These are phyloP conservation scores for Perca schrenkii DNA, from an alignment of 2,113 vertebrate species.

Conservation along the genomic window DNA sequence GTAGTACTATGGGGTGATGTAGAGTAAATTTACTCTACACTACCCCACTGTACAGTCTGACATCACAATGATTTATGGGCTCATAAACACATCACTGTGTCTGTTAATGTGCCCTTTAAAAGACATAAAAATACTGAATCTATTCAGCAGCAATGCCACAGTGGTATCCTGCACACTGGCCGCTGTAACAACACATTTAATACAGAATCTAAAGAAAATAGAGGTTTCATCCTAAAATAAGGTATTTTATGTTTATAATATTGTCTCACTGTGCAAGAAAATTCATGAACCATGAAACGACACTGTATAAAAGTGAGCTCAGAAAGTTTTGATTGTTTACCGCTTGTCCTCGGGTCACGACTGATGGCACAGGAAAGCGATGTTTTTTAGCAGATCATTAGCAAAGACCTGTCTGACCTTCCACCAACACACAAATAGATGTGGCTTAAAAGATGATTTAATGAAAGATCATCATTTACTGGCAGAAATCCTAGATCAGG, in stretches of 20 bases:
- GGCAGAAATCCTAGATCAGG: conserved; percentile 33
- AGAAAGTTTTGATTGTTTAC: not conserved
- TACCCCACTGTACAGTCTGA: conserved; percentile 4
- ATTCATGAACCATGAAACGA: not conserved
- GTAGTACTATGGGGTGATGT: conserved; percentile 15
- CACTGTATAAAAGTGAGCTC: not conserved
- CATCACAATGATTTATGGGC: conserved; percentile 18
- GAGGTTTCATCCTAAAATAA: not conserved
- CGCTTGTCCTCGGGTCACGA: not conserved
- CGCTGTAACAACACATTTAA: not conserved
- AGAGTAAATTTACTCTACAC: conserved; percentile 28
- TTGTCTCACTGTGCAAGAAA: not conserved
- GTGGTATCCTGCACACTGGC: not conserved
- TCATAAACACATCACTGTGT: conserved; percentile 7
- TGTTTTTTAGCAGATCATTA: conserved; percentile 15
- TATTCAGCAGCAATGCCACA: not conserved
- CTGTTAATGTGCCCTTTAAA: conserved; percentile 3
- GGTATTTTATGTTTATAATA: not conserved
- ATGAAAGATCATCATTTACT: conserved; percentile 32
- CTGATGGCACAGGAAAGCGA: conserved; percentile 1
- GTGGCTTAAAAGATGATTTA: conserved; percentile 5
- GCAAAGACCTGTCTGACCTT: conserved; percentile 31
- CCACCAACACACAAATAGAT: not conserved
- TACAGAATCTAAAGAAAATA: not conserved
- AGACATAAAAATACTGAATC: not conserved